These are phyloP conservation scores for Cremastinae sp. DNA, from an alignment of 2,888 invertebrate species.

Conservation along the genomic window DNA sequence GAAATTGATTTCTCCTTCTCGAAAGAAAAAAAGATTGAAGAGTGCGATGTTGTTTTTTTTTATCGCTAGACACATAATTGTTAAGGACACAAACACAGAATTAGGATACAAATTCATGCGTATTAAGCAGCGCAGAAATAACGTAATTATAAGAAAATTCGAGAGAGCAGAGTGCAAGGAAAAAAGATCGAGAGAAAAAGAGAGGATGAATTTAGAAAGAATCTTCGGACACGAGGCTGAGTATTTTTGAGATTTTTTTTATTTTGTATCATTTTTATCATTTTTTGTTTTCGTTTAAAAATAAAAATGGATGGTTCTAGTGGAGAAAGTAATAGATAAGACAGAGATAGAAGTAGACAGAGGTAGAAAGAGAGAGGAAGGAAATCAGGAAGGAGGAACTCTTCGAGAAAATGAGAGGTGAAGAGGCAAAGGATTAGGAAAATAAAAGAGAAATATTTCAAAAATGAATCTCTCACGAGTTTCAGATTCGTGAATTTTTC, in stretches of 20 bases:
- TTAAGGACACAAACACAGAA: constrained; percentile 42
- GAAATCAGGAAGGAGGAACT: constrained; percentile 31
- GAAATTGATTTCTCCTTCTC: neutral
- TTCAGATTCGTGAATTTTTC: constrained; percentile 23
- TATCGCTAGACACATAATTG: constrained; percentile 25
- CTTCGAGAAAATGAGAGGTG: constrained; percentile 14
- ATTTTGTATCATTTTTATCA: constrained; percentile 63
- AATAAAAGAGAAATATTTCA: constrained; percentile 12
- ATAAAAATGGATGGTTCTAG: constrained; percentile 49
- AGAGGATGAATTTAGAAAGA: constrained; percentile 41
- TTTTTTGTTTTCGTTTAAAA: constrained; percentile 63
- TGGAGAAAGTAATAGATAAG: constrained; percentile 16
- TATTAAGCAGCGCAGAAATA: constrained; percentile 27
- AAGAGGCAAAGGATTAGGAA: constrained; percentile 6
- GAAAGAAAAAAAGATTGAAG: neutral
- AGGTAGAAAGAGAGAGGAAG: constrained; percentile 33
- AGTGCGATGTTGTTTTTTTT: neutral
- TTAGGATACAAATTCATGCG: constrained; percentile 53
- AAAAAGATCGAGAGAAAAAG: constrained; percentile 13
- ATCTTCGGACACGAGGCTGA: constrained; percentile 40
- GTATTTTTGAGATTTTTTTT: constrained; percentile 66
- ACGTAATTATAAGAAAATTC: constrained; percentile 4
- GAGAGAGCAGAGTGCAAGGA: constrained; percentile 16
- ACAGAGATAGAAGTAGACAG: too few species aligned
- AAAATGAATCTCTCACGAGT: constrained; percentile 5